Evolutionary conservation across 2,113 vertebrate genomes (phyloP), one percentile per base, ranked within the genome.

Genomic region (Aspidoscelis tigris): DNA sequence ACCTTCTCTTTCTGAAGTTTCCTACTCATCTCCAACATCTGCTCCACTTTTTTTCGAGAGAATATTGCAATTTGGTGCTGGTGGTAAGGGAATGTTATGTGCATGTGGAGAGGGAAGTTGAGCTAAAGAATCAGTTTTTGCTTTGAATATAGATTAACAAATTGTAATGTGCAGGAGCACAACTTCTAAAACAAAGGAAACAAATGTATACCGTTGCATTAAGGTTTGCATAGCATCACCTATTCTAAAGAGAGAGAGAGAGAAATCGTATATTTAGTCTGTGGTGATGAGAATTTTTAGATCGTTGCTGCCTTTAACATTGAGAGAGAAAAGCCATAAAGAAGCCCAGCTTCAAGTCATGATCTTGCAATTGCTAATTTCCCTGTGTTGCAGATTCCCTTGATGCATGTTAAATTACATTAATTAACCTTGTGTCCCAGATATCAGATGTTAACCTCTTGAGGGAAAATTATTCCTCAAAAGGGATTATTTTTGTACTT

Each of bases 401-500:
- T 11, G 82, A 1, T 80, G 75, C 50, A 0, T 88, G 72, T 86
- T 88, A 86, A 88, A 86, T 91, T 84, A 24, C 5, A 61, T 44
- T 86, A 88, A 88, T 89, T 92, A 90, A 85, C 80, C 53, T 72
- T 86, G 12, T 24, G 43, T 55, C 58, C 81, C 76, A 41, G 73
- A 76, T 86, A 89, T 16, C 50, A 11, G 2, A 53, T 86, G 55
- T 91, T 91, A 92, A 89, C 24, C 4, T 86, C 88, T 86, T 86
- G 7, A 70, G 12, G 68, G 79, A 91, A 79, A 74, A 66, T 50
- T 47, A 33, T 89, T 89, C 87, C 86, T 76, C 39, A 64, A 21
- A 84, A 90, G n/a, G 4, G 0, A 10, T 91, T 81, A 81, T 89
- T 91, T 92, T 89, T 83, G 64, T 65, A 73, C 16, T 87, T 90